Evolutionary conservation across 2,797 vertebrate genomes (phyloP).

Genomic region (Brotula barbata): DNA sequence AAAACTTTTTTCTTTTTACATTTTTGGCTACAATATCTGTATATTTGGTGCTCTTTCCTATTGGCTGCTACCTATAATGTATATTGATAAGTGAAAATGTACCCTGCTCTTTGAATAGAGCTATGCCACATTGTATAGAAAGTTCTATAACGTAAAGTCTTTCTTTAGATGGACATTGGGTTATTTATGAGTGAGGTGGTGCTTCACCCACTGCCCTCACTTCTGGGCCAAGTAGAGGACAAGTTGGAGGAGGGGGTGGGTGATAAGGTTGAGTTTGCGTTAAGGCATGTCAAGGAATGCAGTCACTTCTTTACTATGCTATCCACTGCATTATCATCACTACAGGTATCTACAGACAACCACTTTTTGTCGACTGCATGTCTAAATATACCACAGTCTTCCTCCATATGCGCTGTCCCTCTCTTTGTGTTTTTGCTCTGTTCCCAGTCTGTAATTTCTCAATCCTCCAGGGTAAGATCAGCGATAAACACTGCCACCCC

Average conservation of each 20-base stretch:
- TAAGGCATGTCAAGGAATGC: slow-evolving; percentile 68
- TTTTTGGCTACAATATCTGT: too few species aligned
- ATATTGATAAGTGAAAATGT: too few species aligned
- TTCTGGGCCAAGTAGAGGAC: slow-evolving; percentile 21
- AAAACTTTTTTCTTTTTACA: too few species aligned
- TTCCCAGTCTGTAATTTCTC: neutral
- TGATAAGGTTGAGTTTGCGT: slow-evolving; percentile 46
- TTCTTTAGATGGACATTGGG: neutral
- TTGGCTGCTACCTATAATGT: too few species aligned
- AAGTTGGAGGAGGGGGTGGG: slow-evolving; percentile 1
- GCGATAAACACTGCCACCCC: neutral
- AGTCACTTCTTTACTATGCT: slow-evolving; percentile 9
- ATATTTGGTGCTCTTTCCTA: too few species aligned
- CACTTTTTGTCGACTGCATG: slow-evolving; percentile 14
- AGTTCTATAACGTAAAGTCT: too few species aligned
- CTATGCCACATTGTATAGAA: too few species aligned
- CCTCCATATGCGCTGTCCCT: neutral
- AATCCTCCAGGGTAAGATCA: slow-evolving; percentile 6
- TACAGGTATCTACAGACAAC: slow-evolving; percentile 15
- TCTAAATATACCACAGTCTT: neutral
- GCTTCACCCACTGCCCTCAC: slow-evolving; percentile 32
- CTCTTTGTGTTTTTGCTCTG: slow-evolving; percentile 8
- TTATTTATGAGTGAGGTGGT: slow-evolving; percentile 33
- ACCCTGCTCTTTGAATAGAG: too few species aligned
- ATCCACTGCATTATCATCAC: slow-evolving; percentile 5